Evolutionary conservation across 1,140 invertebrate species (phyloP).

Genomic region (Sipha flava): DNA sequence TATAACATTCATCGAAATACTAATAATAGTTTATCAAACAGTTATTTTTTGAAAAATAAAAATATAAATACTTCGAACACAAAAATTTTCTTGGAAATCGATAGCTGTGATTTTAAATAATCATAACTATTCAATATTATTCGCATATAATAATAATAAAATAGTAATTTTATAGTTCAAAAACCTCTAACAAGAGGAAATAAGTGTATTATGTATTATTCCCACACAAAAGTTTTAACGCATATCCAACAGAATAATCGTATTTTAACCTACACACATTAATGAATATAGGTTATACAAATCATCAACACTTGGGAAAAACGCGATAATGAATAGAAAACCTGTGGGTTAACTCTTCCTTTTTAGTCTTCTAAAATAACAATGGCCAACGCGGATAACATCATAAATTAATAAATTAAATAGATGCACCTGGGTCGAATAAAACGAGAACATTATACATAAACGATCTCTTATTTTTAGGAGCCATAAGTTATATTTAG

Average conservation of each 20-base stretch:
- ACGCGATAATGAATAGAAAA: conserved; percentile 11
- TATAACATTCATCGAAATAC: too few relatives aligned
- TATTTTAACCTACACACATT: background rate
- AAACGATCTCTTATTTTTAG: too few relatives aligned
- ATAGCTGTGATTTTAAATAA: background rate
- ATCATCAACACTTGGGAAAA: background rate
- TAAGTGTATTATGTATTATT: background rate
- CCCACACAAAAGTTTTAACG: background rate
- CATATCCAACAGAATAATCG: background rate
- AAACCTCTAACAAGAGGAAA: background rate
- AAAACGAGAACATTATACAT: background rate
- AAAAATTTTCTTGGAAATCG: background rate
- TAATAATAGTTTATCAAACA: too few relatives aligned
- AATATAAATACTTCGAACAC: too few relatives aligned
- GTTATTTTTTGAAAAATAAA: too few relatives aligned
- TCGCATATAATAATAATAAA: background rate
- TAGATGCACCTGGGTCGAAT: background rate
- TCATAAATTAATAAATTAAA: background rate
- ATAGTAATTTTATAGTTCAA: background rate
- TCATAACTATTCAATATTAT: too few relatives aligned
- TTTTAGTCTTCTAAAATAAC: background rate
- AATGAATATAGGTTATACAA: conserved; percentile 18
- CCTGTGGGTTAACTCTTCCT: background rate
- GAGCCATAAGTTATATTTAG: too few relatives aligned
- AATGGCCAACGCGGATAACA: background rate